Percentiles rank a stretch among this genome's conserved stretches.
Conservation (phyloP, 30 jellyfish, hydroid and myxozoan genomes). For the Cassiopea xamachana region DNA sequence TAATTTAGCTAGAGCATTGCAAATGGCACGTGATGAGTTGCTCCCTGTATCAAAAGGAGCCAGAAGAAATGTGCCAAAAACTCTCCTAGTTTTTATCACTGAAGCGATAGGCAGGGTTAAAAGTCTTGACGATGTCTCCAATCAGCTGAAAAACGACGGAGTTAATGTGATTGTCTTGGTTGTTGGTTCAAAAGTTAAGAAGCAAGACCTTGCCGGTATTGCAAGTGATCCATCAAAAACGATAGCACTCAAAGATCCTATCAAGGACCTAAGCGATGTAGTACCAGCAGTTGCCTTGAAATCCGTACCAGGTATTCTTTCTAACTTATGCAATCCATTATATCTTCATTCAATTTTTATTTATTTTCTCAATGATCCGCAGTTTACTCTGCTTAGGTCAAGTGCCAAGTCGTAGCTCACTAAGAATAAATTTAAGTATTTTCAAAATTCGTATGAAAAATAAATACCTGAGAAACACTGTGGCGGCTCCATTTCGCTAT, state of each 20-base stretch:
- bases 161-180: constrained; percentile 65
- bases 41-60: constrained; percentile 36
- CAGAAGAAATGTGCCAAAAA: constrained; percentile 30
- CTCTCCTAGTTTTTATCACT: constrained; percentile 60
- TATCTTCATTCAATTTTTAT: not conserved
- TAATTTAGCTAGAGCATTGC: constrained; percentile 32
- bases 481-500: too few species aligned
- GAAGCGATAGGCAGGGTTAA: constrained; percentile 18
- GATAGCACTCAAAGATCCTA: not conserved
- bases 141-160: constrained; percentile 49
- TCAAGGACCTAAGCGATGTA: not conserved
- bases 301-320: not conserved
- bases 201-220: constrained; percentile 13
- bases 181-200: constrained; percentile 46
- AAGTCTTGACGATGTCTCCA: constrained; percentile 23
- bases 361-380: not conserved
- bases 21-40: constrained; percentile 47
- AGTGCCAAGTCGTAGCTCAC: too few species aligned
- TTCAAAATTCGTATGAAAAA: too few species aligned
- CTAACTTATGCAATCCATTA: not conserved
- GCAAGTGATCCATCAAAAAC: constrained; percentile 38
- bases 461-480: too few species aligned
- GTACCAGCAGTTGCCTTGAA: not conserved
- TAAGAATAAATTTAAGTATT: too few species aligned
- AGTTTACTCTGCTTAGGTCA: not conserved